phyloP scores from a whole-genome alignment of 1,140 invertebrate species.

The Drosophila triauraria region DNA sequence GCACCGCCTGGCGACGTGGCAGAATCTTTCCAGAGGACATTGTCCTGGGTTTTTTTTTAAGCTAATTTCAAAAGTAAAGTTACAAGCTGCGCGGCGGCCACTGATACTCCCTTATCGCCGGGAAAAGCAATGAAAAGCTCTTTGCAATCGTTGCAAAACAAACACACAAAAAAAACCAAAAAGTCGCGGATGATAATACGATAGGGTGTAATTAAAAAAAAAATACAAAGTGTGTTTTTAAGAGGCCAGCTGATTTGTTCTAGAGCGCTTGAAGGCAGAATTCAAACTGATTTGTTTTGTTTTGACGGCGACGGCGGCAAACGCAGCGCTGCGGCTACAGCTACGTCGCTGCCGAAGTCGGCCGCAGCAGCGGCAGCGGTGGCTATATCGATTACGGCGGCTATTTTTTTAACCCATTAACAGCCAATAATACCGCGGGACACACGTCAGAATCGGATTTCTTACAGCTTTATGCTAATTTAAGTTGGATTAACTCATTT shows the following conservation, averaged over 20 bases:
- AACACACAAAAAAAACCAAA: neutral
- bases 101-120: conserved; percentile 7
- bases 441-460: neutral
- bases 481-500: too few relatives aligned
- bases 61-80: neutral
- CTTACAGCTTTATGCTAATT: neutral
- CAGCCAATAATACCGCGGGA: conserved; percentile 5
- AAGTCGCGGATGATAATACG: conserved; percentile 6
- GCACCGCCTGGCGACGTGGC: conserved; percentile 89
- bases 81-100: conserved; percentile 14
- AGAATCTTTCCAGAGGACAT: conserved; percentile 69
- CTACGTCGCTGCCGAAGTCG: neutral
- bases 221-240: neutral
- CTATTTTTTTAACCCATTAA: conserved; percentile 43
- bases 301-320: conserved; percentile 55
- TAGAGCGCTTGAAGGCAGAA: conserved; percentile 78
- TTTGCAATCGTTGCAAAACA: conserved; percentile 18
- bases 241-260: conserved; percentile 51
- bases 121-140: conserved; percentile 2
- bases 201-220: conserved; percentile 17
- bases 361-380: neutral
- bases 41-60: neutral
- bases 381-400: conserved; percentile 33
- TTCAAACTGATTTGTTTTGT: conserved; percentile 76
- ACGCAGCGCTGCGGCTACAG: neutral